Evolutionary conservation across 2,797 vertebrate species (phyloP).

Genomic region (Syngnathus rostellatus): DNA sequence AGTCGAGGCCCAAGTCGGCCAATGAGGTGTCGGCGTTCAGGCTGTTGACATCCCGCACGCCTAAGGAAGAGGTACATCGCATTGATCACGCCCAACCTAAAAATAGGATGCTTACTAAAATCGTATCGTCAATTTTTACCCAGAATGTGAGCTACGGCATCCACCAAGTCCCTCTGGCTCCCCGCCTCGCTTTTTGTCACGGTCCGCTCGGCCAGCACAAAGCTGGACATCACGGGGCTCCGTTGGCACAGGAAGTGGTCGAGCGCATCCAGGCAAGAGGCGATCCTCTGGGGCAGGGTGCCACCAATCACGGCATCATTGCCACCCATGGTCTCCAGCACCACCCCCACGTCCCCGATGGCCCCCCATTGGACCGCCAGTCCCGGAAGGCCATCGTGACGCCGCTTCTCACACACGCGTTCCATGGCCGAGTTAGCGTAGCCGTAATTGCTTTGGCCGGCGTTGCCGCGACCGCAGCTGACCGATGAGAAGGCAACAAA

Average conservation of each 20-base stretch:
- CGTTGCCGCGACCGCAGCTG: constrained; percentile 92
- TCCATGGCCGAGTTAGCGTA: constrained; percentile 98
- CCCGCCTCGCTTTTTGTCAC: constrained; percentile 54
- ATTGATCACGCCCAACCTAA: background rate
- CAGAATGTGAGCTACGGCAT: constrained; percentile 86
- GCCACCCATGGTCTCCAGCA: constrained; percentile 80
- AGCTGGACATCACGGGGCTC: constrained; percentile 84
- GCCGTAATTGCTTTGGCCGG: constrained; percentile 91
- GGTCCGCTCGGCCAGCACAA: constrained; percentile 83
- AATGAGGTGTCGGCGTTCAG: constrained; percentile 80
- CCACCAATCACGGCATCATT: constrained; percentile 81
- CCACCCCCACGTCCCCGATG: constrained; percentile 88
- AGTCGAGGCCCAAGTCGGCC: constrained; percentile 91
- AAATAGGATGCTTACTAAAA: background rate
- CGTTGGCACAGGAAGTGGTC: constrained; percentile 83
- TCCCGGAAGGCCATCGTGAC: constrained; percentile 76
- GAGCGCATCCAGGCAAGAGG: constrained; percentile 87
- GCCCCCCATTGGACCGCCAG: constrained; percentile 94
- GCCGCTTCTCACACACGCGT: constrained; percentile 86
- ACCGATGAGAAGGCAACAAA: constrained; percentile 96
- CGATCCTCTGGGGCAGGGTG: constrained; percentile 84
- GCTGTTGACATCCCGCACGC: constrained; percentile 78
- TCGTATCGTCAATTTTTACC: constrained; percentile 59
- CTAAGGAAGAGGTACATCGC: constrained; percentile 47
- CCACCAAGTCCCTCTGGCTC: constrained; percentile 73